Evolutionary conservation across 1,140 invertebrate genomes (phyloP).

Genomic region (Sarcophaga peregrina): DNA sequence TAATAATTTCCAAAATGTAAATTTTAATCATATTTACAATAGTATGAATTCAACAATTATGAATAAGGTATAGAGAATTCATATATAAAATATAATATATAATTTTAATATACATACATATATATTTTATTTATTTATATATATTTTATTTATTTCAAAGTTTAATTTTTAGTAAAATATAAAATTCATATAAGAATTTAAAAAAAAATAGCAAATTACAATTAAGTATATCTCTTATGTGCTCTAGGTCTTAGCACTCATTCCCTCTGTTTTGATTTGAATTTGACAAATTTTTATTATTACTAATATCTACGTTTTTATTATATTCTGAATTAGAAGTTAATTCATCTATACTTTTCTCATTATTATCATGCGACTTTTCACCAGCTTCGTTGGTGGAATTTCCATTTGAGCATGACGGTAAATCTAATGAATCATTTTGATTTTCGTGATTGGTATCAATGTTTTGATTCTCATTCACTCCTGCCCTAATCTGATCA

Average conservation of each 20-base stretch:
- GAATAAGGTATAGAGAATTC: neutral
- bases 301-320: neutral
- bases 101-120: neutral
- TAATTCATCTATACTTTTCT: neutral
- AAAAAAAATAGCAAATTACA: neutral
- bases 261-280: neutral
- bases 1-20: neutral
- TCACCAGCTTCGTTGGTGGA: neutral
- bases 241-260: slow-evolving; percentile 29
- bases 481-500: slow-evolving; percentile 40
- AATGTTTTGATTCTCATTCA: slow-evolving; percentile 25
- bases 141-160: no score
- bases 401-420: slow-evolving; percentile 30
- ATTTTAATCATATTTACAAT: no score
- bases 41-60: slow-evolving; percentile 18
- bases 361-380: slow-evolving; percentile 17
- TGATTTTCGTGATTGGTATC: neutral
- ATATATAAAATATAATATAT: neutral
- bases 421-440: neutral
- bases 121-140: neutral
- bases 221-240: slow-evolving; percentile 28
- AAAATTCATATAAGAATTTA: neutral
- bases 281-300: neutral
- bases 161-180: slow-evolving; percentile 6
- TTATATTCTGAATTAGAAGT: neutral